Percentiles rank a stretch among this genome's conserved stretches.
Conservation (phyloP, 2,797 vertebrate genomes). For the Sebastes nivosus region DNA sequence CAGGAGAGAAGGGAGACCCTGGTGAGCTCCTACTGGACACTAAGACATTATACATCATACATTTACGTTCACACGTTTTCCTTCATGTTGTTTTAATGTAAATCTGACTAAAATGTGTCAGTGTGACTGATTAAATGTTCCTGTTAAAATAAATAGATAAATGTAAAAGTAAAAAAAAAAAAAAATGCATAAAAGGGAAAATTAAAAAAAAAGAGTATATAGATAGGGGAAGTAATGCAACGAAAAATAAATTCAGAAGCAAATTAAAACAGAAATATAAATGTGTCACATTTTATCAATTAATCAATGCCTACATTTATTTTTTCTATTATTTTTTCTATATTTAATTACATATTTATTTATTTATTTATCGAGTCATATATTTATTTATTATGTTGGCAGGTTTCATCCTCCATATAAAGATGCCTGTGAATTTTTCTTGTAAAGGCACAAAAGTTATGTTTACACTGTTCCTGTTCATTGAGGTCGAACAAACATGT, state of each 20-base stretch:
- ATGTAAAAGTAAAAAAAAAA: too few relatives aligned
- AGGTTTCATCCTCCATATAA: neutral
- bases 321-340: too few relatives aligned
- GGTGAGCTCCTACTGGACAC: slow-evolving; percentile 45
- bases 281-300: too few relatives aligned
- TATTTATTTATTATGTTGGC: too few relatives aligned
- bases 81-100: neutral
- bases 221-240: too few relatives aligned
- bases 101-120: neutral
- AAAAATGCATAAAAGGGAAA: too few relatives aligned
- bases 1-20: slow-evolving; percentile 63
- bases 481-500: neutral
- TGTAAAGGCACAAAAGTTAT: neutral
- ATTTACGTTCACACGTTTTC: neutral
- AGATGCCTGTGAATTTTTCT: neutral
- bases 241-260: too few relatives aligned
- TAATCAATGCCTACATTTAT: too few relatives aligned
- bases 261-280: neutral
- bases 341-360: too few relatives aligned
- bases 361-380: too few relatives aligned
- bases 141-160: too few relatives aligned
- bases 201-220: too few relatives aligned
- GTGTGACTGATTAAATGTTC: neutral
- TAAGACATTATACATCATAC: neutral
- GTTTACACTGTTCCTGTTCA: neutral